Conservation (phyloP, 2,888 invertebrate genomes). For the Anagyrus pseudococci region DNA sequence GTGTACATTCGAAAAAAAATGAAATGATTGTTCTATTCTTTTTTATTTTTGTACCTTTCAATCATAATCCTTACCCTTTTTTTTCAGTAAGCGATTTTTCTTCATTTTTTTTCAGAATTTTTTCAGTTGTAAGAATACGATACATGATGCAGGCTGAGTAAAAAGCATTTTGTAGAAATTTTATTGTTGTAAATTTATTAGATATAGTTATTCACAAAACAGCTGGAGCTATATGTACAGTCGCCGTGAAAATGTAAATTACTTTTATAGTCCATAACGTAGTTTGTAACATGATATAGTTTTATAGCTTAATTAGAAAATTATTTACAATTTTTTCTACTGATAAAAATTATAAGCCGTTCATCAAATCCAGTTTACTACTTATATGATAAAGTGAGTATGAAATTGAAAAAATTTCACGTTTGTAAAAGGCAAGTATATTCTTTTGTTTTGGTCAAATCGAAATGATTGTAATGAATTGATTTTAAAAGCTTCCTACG, state of each 20-base stretch:
- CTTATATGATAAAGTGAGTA: constrained; percentile 3
- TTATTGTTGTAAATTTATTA: constrained; percentile 37
- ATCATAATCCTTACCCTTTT: too few relatives aligned
- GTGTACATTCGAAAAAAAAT: constrained; percentile 59
- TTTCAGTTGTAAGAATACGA: not conserved
- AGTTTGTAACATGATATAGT: constrained; percentile 25
- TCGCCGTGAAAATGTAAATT: constrained; percentile 33
- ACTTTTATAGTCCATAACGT: constrained; percentile 29
- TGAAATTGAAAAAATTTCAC: constrained; percentile 16
- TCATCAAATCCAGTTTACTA: not conserved
- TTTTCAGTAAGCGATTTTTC: not conserved
- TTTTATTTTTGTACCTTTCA: constrained; percentile 3
- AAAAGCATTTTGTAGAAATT: constrained; percentile 27
- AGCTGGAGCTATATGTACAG: constrained; percentile 36
- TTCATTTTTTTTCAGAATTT: not conserved
- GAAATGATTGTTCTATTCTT: not conserved
- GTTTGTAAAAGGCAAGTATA: constrained; percentile 27
- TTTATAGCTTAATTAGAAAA: constrained; percentile 32
- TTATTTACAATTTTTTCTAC: constrained; percentile 32
- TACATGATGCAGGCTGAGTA: not conserved
- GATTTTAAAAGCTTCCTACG: constrained; percentile 9
- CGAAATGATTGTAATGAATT: constrained; percentile 12
- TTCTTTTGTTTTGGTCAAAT: constrained; percentile 3
- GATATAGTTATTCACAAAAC: constrained; percentile 36
- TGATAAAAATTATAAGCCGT: constrained; percentile 25